Evolutionary conservation across 2,797 vertebrate genomes (phyloP).

Genomic region (Chromobotia macracanthus): DNA sequence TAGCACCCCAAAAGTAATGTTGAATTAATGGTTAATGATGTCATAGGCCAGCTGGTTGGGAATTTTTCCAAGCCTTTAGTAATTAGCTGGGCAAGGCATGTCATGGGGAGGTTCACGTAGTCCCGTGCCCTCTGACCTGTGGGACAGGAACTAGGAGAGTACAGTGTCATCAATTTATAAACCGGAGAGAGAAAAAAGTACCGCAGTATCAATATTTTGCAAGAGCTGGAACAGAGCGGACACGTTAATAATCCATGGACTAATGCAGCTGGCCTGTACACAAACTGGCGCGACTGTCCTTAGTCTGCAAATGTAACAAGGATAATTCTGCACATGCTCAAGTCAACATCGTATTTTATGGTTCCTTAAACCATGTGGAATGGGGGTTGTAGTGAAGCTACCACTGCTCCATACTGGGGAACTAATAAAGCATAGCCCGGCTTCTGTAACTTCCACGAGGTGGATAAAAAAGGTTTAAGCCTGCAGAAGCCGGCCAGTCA

Average conservation of each 20-base stretch:
- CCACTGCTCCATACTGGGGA: neutral
- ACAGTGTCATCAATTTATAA: neutral
- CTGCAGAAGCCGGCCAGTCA: conserved; percentile 12
- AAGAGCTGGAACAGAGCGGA: conserved; percentile 31
- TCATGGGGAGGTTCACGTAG: conserved; percentile 5
- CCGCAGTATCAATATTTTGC: conserved; percentile 61
- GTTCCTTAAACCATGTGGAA: neutral
- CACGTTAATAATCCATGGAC: conserved; percentile 62
- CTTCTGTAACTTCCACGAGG: neutral
- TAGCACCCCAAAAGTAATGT: conserved; percentile 17
- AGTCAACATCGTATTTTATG: conserved; percentile 68
- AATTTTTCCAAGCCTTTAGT: conserved; percentile 10
- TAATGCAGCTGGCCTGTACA: conserved; percentile 47
- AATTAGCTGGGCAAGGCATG: conserved; percentile 10
- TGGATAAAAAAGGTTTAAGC: neutral
- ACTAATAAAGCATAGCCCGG: neutral
- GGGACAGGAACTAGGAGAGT: neutral
- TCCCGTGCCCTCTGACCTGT: conserved; percentile 4
- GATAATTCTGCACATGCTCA: conserved; percentile 69
- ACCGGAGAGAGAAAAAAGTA: conserved; percentile 37
- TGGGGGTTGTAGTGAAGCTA: neutral
- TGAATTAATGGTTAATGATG: conserved; percentile 51
- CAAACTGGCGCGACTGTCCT: conserved; percentile 52
- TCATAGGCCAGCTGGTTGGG: conserved; percentile 46
- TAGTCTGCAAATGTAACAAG: conserved; percentile 59